Percentiles rank a stretch among this genome's conserved stretches.
These are phyloP conservation scores for Myiozetetes cayanensis DNA, from an alignment of 2,113 vertebrate species.

Conservation along the genomic window DNA sequence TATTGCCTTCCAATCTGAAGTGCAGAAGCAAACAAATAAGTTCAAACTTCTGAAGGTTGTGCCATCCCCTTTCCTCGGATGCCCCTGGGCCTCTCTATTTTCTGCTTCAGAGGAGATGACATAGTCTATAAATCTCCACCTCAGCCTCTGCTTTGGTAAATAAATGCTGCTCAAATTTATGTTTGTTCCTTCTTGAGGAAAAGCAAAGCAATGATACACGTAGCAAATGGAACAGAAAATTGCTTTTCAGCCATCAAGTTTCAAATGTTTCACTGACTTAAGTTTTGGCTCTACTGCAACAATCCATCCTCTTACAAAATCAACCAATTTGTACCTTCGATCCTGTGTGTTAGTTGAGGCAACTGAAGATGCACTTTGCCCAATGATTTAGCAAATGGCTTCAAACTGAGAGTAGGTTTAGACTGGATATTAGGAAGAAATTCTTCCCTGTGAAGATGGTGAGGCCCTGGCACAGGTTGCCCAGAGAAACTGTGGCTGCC, in stretches of 20 bases:
- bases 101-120: constrained; percentile 4
- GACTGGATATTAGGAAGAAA: background rate
- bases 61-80: background rate
- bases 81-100: background rate
- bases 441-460: background rate
- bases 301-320: background rate
- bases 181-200: background rate
- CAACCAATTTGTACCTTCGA: background rate
- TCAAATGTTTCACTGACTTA: background rate
- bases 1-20: background rate
- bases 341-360: background rate
- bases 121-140: background rate
- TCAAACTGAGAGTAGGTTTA: too few species aligned
- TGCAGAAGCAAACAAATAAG: background rate
- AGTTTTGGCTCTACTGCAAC: background rate
- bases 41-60: background rate
- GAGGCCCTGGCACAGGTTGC: background rate
- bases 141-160: background rate
- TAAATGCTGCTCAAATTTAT: constrained; percentile 4
- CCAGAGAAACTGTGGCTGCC: background rate
- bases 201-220: background rate
- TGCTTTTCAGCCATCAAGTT: background rate
- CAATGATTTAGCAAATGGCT: background rate
- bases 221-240: constrained; percentile 22
- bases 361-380: background rate